Percentiles rank a stretch among this genome's conserved stretches.
phyloP scores from a whole-genome alignment of 2,888 invertebrate genomes.

The Cataglyphis albicans region DNA sequence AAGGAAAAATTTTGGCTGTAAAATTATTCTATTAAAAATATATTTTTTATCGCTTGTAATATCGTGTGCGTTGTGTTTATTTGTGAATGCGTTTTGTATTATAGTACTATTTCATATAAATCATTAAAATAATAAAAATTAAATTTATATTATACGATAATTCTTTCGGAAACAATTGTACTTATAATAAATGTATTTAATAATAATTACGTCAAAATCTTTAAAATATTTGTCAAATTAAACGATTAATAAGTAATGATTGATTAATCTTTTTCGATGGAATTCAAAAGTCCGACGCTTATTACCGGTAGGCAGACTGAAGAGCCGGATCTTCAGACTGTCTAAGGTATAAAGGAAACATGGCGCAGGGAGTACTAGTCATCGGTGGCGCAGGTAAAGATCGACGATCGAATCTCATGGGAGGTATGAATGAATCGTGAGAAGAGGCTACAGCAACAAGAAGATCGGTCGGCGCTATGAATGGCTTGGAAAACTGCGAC shows the following conservation, averaged over 20 bases:
- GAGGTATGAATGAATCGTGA: constrained; percentile 84
- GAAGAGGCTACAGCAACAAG: constrained; percentile 70
- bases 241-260: not conserved
- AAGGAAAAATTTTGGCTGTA: not conserved
- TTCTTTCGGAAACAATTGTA: not conserved
- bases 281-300: constrained; percentile 63
- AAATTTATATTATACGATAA: not conserved
- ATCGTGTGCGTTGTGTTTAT: not conserved
- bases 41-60: not conserved
- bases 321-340: not conserved
- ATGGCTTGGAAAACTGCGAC: constrained; percentile 81
- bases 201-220: not conserved
- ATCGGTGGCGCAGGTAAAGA: constrained; percentile 73
- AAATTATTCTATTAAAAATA: not conserved
- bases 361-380: constrained; percentile 70
- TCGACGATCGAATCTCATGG: constrained; percentile 80
- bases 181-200: not conserved
- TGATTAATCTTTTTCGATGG: constrained; percentile 34
- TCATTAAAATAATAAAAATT: not conserved
- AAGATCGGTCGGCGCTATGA: constrained; percentile 77
- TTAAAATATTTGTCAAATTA: not conserved
- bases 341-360: constrained; percentile 65
- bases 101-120: not conserved
- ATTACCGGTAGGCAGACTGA: not conserved
- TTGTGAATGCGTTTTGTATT: not conserved